Evolutionary conservation across 2,797 vertebrate species (phyloP).

Genomic region (Coranthus polyacanthus): DNA sequence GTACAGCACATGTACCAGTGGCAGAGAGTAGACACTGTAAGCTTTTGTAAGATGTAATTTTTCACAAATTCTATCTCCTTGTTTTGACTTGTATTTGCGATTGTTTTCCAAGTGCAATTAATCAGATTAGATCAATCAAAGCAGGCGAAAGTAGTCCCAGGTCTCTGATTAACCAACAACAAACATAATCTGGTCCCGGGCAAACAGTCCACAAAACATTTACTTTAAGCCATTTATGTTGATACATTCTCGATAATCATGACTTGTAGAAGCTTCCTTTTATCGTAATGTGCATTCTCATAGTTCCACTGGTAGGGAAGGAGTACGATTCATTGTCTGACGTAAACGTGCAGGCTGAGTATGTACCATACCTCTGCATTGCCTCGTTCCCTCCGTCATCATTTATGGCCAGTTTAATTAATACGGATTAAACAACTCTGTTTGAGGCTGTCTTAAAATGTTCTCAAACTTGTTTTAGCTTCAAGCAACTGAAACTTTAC

Average conservation of each 20-base stretch:
- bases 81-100: not conserved
- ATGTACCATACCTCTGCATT: not conserved
- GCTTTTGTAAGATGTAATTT: constrained; percentile 15
- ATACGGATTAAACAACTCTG: not conserved
- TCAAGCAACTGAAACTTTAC: not conserved
- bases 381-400: not conserved
- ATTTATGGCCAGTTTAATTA: not conserved
- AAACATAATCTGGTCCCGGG: not conserved
- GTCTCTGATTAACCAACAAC: constrained; percentile 7
- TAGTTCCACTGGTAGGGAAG: not conserved
- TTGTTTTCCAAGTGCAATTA: not conserved
- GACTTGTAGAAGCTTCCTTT: not conserved
- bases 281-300: not conserved
- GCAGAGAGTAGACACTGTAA: constrained; percentile 12
- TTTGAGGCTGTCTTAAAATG: not conserved
- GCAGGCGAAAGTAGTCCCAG: not conserved
- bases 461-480: not conserved
- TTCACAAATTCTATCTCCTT: constrained; percentile 11
- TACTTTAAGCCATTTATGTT: not conserved
- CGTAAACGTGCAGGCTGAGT: not conserved
- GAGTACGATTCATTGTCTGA: not conserved
- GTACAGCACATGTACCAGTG: constrained; percentile 48
- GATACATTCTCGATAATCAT: not conserved
- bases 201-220: not conserved
- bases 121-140: constrained; percentile 6